Percentiles rank a stretch among this genome's conserved stretches.
phyloP scores from a whole-genome alignment of 2,888 invertebrate species.

The Lepeophtheirus nordmannii region DNA sequence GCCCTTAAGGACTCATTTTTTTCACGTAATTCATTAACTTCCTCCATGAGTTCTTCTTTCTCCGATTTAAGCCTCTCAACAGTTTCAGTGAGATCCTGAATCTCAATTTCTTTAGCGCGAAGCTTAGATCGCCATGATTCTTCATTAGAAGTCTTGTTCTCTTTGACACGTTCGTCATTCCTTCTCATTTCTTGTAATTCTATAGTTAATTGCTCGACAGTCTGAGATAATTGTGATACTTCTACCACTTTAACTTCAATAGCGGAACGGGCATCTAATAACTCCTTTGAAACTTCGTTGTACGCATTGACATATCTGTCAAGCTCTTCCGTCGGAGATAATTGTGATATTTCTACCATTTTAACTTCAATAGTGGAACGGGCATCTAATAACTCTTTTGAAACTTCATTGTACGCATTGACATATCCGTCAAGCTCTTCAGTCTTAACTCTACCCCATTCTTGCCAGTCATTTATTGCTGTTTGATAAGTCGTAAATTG shows the following conservation, averaged over 20 bases:
- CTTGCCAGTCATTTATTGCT: slow-evolving; percentile 24
- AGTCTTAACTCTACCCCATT: slow-evolving; percentile 13
- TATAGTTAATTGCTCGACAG: no score
- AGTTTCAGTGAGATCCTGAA: slow-evolving; percentile 21
- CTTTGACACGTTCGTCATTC: no score
- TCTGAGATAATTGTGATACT: no score
- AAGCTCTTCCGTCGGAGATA: slow-evolving; percentile 10
- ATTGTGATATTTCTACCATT: no score
- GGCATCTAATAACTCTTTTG: not conserved
- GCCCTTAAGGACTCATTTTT: not conserved
- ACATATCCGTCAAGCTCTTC: slow-evolving; percentile 9
- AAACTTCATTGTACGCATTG: not conserved
- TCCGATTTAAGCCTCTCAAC: slow-evolving; percentile 19
- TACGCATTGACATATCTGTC: not conserved
- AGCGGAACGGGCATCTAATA: not conserved
- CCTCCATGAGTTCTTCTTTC: slow-evolving; percentile 19
- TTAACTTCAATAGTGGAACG: no score
- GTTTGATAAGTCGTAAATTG: slow-evolving; percentile 13
- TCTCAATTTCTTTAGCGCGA: slow-evolving; percentile 16
- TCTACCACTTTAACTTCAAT: no score
- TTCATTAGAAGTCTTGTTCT: not conserved
- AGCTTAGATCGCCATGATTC: not conserved
- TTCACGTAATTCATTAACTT: slow-evolving; percentile 7
- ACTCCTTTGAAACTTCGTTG: not conserved
- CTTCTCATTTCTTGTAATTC: no score